These are phyloP conservation scores for Operophtera brumata DNA, from an alignment of 2,888 invertebrate genomes.

Conservation along the genomic window DNA sequence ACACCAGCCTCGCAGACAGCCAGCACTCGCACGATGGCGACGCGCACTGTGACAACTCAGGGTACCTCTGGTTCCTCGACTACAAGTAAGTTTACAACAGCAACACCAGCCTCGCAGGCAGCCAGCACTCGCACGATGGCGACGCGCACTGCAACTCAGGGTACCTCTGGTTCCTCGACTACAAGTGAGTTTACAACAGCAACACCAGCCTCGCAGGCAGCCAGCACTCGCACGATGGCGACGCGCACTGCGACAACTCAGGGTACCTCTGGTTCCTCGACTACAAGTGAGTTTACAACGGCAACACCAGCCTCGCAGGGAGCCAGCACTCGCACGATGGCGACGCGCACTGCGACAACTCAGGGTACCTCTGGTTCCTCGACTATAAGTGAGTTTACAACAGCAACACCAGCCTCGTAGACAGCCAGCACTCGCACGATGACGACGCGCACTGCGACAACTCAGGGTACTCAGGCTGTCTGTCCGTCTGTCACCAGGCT, in stretches of 20 bases:
- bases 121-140: slow-evolving; percentile 75
- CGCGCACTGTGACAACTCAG: slow-evolving; percentile 85
- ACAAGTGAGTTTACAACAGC: slow-evolving; percentile 85
- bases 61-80: slow-evolving; percentile 95
- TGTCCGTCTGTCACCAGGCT: no score
- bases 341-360: slow-evolving; percentile 85
- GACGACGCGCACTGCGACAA: slow-evolving; percentile 82
- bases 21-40: slow-evolving; percentile 77
- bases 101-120: slow-evolving; percentile 77
- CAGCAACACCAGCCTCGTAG: slow-evolving; percentile 77
- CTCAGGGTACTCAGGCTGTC: slow-evolving; percentile 93
- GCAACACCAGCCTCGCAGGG: slow-evolving; percentile 77
- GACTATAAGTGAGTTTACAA: slow-evolving; percentile 88
- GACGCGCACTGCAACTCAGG: slow-evolving; percentile 86
- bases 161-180: slow-evolving; percentile 95
- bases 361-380: slow-evolving; percentile 95
- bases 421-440: slow-evolving; percentile 76
- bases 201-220: slow-evolving; percentile 78
- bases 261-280: slow-evolving; percentile 96
- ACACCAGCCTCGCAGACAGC: slow-evolving; percentile 76
- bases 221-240: slow-evolving; percentile 76
- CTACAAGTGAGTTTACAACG: slow-evolving; percentile 86
- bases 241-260: slow-evolving; percentile 86
- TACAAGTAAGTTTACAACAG: slow-evolving; percentile 86
- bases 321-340: slow-evolving; percentile 77